Evolutionary conservation across 2,113 vertebrate genomes (phyloP).

Genomic region (Glaucomys volans): DNA sequence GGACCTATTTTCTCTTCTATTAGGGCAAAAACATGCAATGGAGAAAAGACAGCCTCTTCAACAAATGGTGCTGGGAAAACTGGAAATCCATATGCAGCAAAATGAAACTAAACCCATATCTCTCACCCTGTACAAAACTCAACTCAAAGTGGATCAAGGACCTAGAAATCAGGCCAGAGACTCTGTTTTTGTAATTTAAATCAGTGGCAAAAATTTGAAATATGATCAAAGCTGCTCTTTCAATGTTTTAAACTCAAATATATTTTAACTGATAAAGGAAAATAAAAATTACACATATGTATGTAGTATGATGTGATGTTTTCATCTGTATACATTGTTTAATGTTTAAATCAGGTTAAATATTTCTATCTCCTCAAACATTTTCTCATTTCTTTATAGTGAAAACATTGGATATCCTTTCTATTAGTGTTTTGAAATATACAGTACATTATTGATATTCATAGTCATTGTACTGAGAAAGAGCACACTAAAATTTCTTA

Average conservation of each 20-base stretch:
- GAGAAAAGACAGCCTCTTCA: too few species aligned
- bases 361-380: too few species aligned
- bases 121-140: too few species aligned
- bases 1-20: too few species aligned
- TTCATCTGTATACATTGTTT: background rate
- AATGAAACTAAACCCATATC: too few species aligned
- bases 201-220: slow-evolving; percentile 72
- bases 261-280: background rate
- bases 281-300: background rate
- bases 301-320: background rate
- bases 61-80: too few species aligned
- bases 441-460: background rate
- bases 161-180: too few species aligned
- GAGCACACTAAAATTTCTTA: background rate
- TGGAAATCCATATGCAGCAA: too few species aligned
- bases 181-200: slow-evolving; percentile 75
- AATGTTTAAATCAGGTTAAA: background rate
- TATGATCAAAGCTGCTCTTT: slow-evolving; percentile 52
- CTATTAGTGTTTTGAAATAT: background rate
- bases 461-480: background rate
- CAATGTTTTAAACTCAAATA: background rate
- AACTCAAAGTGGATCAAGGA: too few species aligned
- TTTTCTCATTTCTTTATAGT: background rate
- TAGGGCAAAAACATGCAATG: too few species aligned
- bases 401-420: background rate